phyloP scores from a whole-genome alignment of 1,140 invertebrate species.

The Bombus impatiens region DNA sequence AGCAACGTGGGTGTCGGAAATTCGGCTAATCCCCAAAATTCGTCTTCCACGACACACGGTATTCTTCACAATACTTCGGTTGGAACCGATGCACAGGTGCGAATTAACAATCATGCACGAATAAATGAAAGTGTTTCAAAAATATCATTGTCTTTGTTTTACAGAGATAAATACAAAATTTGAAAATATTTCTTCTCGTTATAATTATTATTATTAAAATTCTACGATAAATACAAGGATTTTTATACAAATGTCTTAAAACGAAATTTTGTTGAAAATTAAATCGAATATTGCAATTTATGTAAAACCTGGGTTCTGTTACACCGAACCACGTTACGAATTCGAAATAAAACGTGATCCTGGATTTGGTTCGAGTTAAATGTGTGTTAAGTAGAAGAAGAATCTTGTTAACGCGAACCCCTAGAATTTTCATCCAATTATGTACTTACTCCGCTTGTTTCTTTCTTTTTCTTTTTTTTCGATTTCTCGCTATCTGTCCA shows the following conservation, averaged over 20 bases:
- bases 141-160: not conserved
- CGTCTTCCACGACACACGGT: slow-evolving; percentile 68
- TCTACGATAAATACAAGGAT: not conserved
- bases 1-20: slow-evolving; percentile 64
- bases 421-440: slow-evolving; percentile 51
- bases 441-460: slow-evolving; percentile 4
- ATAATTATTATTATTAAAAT: not conserved
- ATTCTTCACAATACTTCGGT: slow-evolving; percentile 67
- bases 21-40: slow-evolving; percentile 72
- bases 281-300: not conserved
- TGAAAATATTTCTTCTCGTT: not conserved
- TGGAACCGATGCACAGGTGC: slow-evolving; percentile 74
- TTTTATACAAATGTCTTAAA: too few species aligned
- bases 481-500: slow-evolving; percentile 1
- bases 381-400: not conserved
- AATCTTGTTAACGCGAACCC: slow-evolving; percentile 49
- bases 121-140: not conserved
- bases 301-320: too few species aligned
- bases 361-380: not conserved
- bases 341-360: not conserved
- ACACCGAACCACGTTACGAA: not conserved
- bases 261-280: not conserved
- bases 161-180: not conserved
- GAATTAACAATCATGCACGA: not conserved
- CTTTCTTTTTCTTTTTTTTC: too few species aligned